These are phyloP conservation scores for Caenorhabditis sp. DNA, from an alignment of 2,888 invertebrate genomes.

Conservation along the genomic window DNA sequence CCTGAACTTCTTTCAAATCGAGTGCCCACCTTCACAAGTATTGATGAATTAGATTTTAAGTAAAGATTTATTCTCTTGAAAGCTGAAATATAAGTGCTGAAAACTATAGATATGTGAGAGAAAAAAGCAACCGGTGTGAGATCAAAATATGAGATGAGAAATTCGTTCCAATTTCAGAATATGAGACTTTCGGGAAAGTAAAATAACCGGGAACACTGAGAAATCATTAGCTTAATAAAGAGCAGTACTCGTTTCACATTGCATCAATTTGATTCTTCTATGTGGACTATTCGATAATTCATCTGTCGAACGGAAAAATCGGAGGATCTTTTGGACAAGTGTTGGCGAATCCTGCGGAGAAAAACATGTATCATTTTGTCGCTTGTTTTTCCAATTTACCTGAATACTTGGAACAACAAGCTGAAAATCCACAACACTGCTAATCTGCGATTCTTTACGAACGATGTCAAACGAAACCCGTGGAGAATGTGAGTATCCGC, in stretches of 20 bases:
- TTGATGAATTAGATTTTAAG: conserved; percentile 36
- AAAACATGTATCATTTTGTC: neutral
- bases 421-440: conserved; percentile 60
- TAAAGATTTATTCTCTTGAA: conserved; percentile 18
- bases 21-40: conserved; percentile 13
- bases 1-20: conserved; percentile 44
- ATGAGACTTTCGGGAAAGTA: neutral
- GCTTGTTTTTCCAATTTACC: conserved; percentile 14
- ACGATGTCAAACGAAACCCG: conserved; percentile 68
- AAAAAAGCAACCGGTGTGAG: conserved; percentile 23
- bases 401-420: conserved; percentile 50
- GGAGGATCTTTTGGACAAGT: conserved; percentile 32
- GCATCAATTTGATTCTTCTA: conserved; percentile 68
- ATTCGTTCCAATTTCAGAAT: neutral
- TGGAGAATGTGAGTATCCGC: conserved; percentile 53
- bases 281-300: conserved; percentile 64
- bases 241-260: conserved; percentile 72
- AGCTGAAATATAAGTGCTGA: neutral
- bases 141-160: conserved; percentile 17
- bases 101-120: conserved; percentile 55
- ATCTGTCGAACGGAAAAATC: conserved; percentile 49
- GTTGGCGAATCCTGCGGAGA: conserved; percentile 40
- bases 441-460: conserved; percentile 64
- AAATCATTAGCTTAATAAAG: conserved; percentile 38
- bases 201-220: neutral